A percentile compares a stretch with the other conserved stretches of the same genome.
phyloP scores from a whole-genome alignment of 2,888 invertebrate species.

The Apamea anceps region DNA sequence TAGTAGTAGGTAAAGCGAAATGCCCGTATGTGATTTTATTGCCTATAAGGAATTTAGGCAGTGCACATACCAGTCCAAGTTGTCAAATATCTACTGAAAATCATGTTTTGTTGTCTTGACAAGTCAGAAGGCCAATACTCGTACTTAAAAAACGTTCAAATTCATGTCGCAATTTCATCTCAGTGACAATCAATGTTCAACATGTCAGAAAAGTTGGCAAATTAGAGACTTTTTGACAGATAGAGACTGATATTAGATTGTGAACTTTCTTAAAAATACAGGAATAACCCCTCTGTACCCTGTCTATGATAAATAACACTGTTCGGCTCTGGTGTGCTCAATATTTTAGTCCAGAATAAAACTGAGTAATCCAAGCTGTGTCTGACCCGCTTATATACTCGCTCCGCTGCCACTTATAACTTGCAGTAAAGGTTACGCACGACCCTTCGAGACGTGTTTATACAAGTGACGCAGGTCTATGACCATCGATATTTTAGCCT shows the following conservation, averaged over 20 bases:
- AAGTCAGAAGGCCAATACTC: not conserved
- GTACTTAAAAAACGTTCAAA: not conserved
- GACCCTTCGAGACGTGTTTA: conserved; percentile 17
- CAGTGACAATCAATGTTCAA: not conserved
- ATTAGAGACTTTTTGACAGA: not conserved
- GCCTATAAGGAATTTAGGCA: not conserved
- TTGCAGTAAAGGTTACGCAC: not conserved
- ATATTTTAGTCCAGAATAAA: not conserved
- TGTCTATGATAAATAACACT: not conserved
- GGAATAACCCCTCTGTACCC: not conserved
- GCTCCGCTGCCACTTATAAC: conserved; percentile 30
- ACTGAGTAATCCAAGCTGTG: not conserved
- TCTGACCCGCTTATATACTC: not conserved
- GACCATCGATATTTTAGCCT: not conserved
- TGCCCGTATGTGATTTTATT: not conserved
- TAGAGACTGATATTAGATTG: not conserved
- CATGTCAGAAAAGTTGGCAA: not conserved
- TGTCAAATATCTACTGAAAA: not conserved
- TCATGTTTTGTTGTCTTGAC: not conserved
- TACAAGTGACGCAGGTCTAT: not conserved
- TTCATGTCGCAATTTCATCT: not conserved
- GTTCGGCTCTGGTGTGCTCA: not conserved
- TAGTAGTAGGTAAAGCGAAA: too few species aligned
- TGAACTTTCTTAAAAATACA: not conserved
- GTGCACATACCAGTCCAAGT: not conserved